Evolutionary conservation across 2,113 vertebrate species (phyloP), one percentile per base, ranked within the genome.

Genomic region (Gadus chalcogrammus): DNA sequence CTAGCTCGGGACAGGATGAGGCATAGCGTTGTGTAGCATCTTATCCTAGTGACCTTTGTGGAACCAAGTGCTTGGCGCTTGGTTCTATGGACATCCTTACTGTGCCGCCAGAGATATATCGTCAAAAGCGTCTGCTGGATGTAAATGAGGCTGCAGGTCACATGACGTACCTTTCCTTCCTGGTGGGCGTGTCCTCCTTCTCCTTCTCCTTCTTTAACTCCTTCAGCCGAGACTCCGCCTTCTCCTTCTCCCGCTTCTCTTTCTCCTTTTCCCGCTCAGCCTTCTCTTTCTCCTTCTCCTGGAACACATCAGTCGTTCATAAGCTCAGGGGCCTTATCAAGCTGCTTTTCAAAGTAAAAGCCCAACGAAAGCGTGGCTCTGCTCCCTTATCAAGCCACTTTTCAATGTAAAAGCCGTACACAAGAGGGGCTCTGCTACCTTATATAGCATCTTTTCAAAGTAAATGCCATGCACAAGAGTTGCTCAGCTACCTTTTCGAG

Each of bases 261-360:
- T 92, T 90, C 77, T 99, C 97, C 65, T 94, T 93, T 84, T 97
- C 96, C 87, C 94, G 92, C 86, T 99, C 97, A 69, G 94, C 78
- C 85, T 91, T 91, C 79, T 99, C 97, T 73, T 96, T 99, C 88
- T 98, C 97, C 84, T 95, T 98, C 83, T 99, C 97, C 97, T 96
- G 69, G n/a, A 80, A 76, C 69, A 66, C 61, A 17, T 1, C 0
- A 52, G 68, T 5, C 48, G 7, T 15, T 35, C 53, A 28, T 42
- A 17, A 59, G 15, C 22, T 20, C 12, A 24, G 24, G 1, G 1
- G 2, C 6, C 65, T 20, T 55, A 17, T 52, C 20, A 53, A 67
- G 4, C 20, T 13, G n/a, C 1, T 58, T 58, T 5, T 24, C 24
- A 24, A 24, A 24, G 24, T 24, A 24, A 24, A 24, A 24, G 24